Evolutionary conservation across 2,888 invertebrate genomes (phyloP), one percentile per base, ranked within the genome.

Genomic region (Polylopha cassiicola): DNA sequence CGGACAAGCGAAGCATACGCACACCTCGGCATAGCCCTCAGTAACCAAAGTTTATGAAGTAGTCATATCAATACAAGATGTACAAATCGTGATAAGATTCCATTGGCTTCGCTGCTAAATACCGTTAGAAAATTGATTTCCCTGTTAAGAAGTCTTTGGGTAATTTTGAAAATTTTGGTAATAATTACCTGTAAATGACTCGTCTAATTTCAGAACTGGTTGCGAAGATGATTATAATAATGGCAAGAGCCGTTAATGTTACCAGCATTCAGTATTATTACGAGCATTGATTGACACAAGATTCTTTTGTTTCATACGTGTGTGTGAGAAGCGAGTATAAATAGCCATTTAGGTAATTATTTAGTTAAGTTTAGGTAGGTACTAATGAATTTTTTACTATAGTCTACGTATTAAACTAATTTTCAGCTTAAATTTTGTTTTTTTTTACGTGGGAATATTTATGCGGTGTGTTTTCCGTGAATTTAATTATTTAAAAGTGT

Each of bases 11-110:
- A 14, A 87, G 82, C 55, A 61, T 86, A 4, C 86, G 88, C 51
- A 89, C 90, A 1, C 90, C 90, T 1, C 62, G 87, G 47, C 87
- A 87, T 44, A 88, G 87, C 58, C 88, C 87, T 2, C 85, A 85
- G 17, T 63, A 61, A 49, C 62, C 34, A 42, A 41, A 43, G 37
- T 43, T 32, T 46, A 47, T 24, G n/a, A n/a, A n/a, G n/a, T n/a
- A n/a, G n/a, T n/a, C n/a, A n/a, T n/a, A n/a, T n/a, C n/a, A n/a
- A n/a, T n/a, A n/a, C n/a, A n/a, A n/a, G n/a, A n/a, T n/a, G n/a
- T n/a, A n/a, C n/a, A n/a, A n/a, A n/a, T n/a, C n/a, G n/a, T n/a
- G n/a, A n/a, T n/a, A n/a, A n/a, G n/a, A n/a, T n/a, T n/a, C n/a
- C n/a, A n/a, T n/a, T n/a, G n/a, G n/a, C n/a, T n/a, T n/a, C n/a